Evolutionary conservation across 2,888 invertebrate species (phyloP).

Genomic region (Epiblema foenella): DNA sequence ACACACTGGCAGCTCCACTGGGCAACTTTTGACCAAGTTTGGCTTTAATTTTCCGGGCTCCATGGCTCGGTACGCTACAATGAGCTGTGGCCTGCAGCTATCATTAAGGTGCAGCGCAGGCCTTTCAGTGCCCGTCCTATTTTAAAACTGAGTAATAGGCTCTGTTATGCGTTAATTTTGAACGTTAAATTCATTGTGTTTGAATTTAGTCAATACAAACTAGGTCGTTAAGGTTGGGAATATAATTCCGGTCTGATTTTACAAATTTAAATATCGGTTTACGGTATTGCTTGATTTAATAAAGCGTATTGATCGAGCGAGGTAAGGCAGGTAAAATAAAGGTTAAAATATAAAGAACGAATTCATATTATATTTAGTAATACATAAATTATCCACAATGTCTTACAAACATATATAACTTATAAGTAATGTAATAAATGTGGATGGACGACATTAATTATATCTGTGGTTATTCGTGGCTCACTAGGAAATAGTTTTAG

Average conservation of each 20-base stretch:
- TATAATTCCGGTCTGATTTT: not conserved
- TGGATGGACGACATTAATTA: conserved; percentile 10
- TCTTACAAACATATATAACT: too few species aligned
- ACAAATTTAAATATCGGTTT: too few species aligned
- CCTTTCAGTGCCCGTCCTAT: conserved; percentile 57
- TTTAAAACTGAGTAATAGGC: conserved; percentile 40
- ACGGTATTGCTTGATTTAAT: too few species aligned
- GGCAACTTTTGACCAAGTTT: conserved; percentile 58
- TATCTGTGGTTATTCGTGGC: conserved; percentile 17
- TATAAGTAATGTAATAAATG: not conserved
- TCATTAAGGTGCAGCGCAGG: conserved; percentile 67
- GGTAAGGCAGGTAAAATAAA: too few species aligned
- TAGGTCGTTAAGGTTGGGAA: not conserved
- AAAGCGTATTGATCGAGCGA: too few species aligned
- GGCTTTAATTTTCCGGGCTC: conserved; percentile 77
- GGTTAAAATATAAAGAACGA: too few species aligned
- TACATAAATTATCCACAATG: too few species aligned
- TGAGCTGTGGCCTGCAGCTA: conserved; percentile 68
- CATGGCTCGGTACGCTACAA: conserved; percentile 63
- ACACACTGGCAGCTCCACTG: conserved; percentile 31
- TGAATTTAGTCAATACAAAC: not conserved
- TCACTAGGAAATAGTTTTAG: conserved; percentile 38
- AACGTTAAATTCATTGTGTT: conserved; percentile 10
- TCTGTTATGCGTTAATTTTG: conserved; percentile 21
- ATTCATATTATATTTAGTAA: too few species aligned